Conservation (phyloP, 2,113 vertebrate species). For the Zingel zingel region DNA sequence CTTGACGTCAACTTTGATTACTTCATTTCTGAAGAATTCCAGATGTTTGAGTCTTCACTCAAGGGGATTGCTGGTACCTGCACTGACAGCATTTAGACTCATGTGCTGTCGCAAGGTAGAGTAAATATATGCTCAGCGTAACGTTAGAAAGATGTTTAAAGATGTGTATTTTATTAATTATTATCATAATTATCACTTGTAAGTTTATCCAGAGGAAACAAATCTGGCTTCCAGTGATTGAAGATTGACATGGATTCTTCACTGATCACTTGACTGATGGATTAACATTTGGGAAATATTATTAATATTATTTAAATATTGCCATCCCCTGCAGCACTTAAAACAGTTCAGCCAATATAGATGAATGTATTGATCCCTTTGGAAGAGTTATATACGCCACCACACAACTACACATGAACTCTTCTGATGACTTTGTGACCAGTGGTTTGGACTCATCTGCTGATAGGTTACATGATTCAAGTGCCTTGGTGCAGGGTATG, state of each 20-base stretch:
- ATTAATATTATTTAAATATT: background rate
- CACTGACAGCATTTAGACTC: conserved; percentile 73
- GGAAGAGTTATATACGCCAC: background rate
- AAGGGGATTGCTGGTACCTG: conserved; percentile 49
- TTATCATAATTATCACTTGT: background rate
- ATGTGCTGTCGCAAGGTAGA: conserved; percentile 54
- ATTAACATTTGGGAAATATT: background rate
- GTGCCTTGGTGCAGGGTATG: background rate
- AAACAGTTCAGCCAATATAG: background rate
- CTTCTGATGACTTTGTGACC: background rate
- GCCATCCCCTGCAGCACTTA: too few relatives aligned
- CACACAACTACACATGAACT: background rate
- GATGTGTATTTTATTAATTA: conserved; percentile 4
- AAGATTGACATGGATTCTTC: background rate
- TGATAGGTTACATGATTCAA: background rate
- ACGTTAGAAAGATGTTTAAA: conserved; percentile 4
- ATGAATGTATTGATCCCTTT: background rate
- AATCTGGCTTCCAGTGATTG: background rate
- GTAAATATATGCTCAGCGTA: background rate
- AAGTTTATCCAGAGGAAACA: background rate
- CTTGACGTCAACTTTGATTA: conserved; percentile 80
- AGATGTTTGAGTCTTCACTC: conserved; percentile 78
- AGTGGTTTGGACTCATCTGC: background rate
- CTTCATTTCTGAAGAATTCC: conserved; percentile 82
- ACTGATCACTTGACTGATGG: background rate